Percentiles rank a stretch among this genome's conserved stretches.
phyloP scores from a whole-genome alignment of 2,113 vertebrate genomes.

The Chaetops frenatus region DNA sequence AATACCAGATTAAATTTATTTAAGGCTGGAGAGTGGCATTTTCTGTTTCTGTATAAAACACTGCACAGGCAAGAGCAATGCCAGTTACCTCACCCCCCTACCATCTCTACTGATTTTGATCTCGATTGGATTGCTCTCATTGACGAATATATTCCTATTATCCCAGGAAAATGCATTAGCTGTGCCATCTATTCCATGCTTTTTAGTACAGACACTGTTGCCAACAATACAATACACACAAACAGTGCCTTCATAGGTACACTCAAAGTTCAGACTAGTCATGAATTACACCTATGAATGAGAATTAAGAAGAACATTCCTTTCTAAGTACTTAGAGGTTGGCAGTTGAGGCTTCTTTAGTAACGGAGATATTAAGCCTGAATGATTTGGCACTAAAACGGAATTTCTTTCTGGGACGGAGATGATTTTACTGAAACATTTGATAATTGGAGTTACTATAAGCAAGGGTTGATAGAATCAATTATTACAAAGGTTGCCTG shows the following conservation, averaged over 20 bases:
- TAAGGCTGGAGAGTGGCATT: neutral
- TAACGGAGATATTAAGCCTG: slow-evolving; percentile 34
- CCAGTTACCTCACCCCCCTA: neutral
- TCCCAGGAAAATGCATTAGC: neutral
- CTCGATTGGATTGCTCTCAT: neutral
- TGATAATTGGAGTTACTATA: slow-evolving; percentile 48
- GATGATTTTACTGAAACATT: slow-evolving; percentile 45
- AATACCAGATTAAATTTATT: neutral
- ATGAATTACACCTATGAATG: slow-evolving; percentile 44
- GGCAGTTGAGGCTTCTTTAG: neutral
- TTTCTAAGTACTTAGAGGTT: slow-evolving; percentile 43
- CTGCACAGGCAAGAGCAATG: neutral
- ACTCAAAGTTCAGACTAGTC: slow-evolving; percentile 47
- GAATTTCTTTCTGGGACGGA: slow-evolving; percentile 14
- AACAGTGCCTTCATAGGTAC: slow-evolving; percentile 49
- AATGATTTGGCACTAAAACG: slow-evolving; percentile 44
- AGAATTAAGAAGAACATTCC: slow-evolving; percentile 52
- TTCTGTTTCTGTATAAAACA: neutral
- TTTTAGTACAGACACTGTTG: neutral
- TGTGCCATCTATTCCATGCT: neutral
- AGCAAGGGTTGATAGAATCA: slow-evolving; percentile 26
- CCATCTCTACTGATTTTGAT: neutral
- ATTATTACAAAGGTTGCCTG: slow-evolving; percentile 35
- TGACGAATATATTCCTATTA: neutral
- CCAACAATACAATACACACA: slow-evolving; percentile 20